Evolutionary conservation across 2,797 vertebrate genomes (phyloP).

Genomic region (Amniataba percoides): DNA sequence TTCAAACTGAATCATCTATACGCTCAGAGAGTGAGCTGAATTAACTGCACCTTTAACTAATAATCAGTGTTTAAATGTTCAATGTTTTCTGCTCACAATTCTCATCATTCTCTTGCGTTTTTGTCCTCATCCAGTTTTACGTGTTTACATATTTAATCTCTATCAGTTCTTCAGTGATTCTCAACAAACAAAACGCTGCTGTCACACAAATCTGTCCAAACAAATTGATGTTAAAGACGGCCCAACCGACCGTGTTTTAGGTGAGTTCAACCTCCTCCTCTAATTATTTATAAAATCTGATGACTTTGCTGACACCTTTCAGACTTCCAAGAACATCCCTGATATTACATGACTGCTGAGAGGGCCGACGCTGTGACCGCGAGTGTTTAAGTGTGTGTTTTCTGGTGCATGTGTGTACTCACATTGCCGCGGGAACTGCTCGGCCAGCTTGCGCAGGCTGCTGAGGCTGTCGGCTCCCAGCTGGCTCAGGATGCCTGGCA

Average conservation of each 20-base stretch:
- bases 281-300: background rate
- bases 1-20: constrained; percentile 15
- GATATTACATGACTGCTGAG: background rate
- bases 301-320: background rate
- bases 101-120: background rate
- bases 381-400: background rate
- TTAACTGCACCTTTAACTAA: background rate
- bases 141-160: constrained; percentile 11
- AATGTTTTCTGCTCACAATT: no score
- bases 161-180: background rate
- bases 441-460: constrained; percentile 97
- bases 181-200: constrained; percentile 26
- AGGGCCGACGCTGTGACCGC: constrained; percentile 3
- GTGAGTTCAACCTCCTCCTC: background rate
- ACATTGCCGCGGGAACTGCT: constrained; percentile 98
- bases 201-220: constrained; percentile 4
- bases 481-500: constrained; percentile 98
- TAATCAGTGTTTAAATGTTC: background rate
- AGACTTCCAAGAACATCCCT: background rate
- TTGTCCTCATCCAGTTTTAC: background rate
- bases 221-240: background rate
- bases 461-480: constrained; percentile 98
- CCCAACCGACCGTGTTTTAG: background rate
- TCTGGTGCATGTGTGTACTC: constrained; percentile 26
- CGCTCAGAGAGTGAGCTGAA: background rate